These are phyloP conservation scores for Ramphastos sulfuratus DNA, from an alignment of 2,113 vertebrate genomes.

Conservation along the genomic window DNA sequence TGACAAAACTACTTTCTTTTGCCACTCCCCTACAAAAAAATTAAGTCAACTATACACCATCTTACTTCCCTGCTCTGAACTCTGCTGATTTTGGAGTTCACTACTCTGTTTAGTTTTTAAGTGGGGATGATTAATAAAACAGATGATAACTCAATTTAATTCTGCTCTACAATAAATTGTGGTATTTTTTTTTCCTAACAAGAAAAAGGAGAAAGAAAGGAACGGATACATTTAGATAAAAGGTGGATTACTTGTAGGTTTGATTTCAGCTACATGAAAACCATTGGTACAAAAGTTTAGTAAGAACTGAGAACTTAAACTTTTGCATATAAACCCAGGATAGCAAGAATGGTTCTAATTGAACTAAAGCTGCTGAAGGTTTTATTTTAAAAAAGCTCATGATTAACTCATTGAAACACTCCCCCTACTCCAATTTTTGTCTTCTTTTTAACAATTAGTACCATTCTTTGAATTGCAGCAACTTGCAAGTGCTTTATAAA, in stretches of 20 bases:
- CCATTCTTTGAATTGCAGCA: constrained; percentile 67
- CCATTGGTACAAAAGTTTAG: constrained; percentile 4
- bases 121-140: neutral
- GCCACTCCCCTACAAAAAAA: neutral
- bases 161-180: neutral
- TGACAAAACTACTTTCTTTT: fast-evolving
- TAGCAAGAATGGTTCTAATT: constrained; percentile 51
- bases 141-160: neutral
- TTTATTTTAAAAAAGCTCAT: constrained; percentile 69
- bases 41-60: neutral
- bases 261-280: constrained; percentile 1
- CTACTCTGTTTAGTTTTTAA: neutral
- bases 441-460: constrained; percentile 66
- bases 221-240: neutral
- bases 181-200: neutral
- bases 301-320: neutral
- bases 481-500: constrained; percentile 69
- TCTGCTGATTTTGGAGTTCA: neutral
- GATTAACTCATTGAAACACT: constrained; percentile 69
- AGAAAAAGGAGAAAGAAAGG: neutral
- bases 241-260: neutral
- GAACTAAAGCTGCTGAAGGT: constrained; percentile 64
- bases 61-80: neutral
- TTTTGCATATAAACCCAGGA: constrained; percentile 26
- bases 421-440: constrained; percentile 61